phyloP scores from a whole-genome alignment of 2,888 invertebrate species.

The Drosophila sordidula region DNA sequence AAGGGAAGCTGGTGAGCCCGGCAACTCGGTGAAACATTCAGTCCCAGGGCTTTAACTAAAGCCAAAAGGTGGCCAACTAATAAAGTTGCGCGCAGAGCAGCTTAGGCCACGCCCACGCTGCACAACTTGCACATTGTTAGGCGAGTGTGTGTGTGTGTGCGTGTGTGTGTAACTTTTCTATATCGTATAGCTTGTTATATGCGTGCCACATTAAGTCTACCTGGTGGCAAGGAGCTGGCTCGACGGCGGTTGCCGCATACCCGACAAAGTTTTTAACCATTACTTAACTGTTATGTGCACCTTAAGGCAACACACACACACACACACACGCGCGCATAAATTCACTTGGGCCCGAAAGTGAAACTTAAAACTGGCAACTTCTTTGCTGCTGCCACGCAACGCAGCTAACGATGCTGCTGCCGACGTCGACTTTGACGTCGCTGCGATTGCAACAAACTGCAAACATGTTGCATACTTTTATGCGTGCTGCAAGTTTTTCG shows the following conservation, averaged over 20 bases:
- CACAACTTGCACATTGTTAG: constrained; percentile 66
- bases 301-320: constrained; percentile 60
- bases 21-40: constrained; percentile 36
- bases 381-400: constrained; percentile 38
- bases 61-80: constrained; percentile 70
- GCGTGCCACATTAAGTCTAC: constrained; percentile 61
- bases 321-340: constrained; percentile 48
- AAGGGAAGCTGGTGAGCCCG: constrained; percentile 30
- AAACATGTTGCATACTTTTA: constrained; percentile 74
- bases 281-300: constrained; percentile 81
- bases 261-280: constrained; percentile 72
- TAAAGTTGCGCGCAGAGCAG: constrained; percentile 66
- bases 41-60: constrained; percentile 53
- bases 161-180: constrained; percentile 41
- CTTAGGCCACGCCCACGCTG: constrained; percentile 67
- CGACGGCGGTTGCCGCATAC: constrained; percentile 24
- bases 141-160: constrained; percentile 16
- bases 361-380: constrained; percentile 73
- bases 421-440: constrained; percentile 28
- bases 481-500: constrained; percentile 57
- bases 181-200: constrained; percentile 49
- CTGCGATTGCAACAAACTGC: constrained; percentile 71
- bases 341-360: constrained; percentile 81
- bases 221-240: constrained; percentile 36
- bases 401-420: background rate